A percentile compares a stretch with the other conserved stretches of the same genome.
phyloP scores from a whole-genome alignment of 2,797 vertebrate genomes.

The Astyanax mexicanus region DNA sequence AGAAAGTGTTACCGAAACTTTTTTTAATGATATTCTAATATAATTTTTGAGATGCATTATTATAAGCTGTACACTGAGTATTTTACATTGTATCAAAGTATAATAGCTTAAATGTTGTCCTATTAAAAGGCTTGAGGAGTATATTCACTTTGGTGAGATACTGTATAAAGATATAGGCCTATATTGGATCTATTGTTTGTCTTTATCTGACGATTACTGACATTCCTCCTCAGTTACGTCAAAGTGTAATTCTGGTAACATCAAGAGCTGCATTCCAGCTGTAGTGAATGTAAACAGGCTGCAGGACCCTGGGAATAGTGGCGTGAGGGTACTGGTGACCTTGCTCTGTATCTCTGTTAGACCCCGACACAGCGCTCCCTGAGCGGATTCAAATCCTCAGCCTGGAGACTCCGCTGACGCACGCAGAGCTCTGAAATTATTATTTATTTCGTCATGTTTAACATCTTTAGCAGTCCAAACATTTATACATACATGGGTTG shows the following conservation, averaged over 20 bases:
- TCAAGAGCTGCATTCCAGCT: not conserved
- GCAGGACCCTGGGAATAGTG: not conserved
- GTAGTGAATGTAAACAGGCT: not conserved
- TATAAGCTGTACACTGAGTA: too few species aligned
- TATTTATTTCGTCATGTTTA: not conserved
- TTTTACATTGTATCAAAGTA: too few species aligned
- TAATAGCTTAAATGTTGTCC: too few species aligned
- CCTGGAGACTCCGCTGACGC: not conserved
- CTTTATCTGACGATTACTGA: not conserved
- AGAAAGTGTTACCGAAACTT: too few species aligned
- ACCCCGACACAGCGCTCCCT: not conserved
- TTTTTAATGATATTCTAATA: too few species aligned
- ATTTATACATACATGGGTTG: too few species aligned
- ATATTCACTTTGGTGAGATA: too few species aligned
- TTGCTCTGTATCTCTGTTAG: not conserved
- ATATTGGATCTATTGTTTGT: not conserved
- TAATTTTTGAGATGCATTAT: too few species aligned
- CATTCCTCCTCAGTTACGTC: not conserved
- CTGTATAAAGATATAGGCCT: too few species aligned
- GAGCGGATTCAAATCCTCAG: not conserved
- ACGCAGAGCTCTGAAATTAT: not conserved
- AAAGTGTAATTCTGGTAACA: not conserved
- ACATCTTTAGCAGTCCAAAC: not conserved
- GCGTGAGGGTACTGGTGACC: slow-evolving; percentile 3
- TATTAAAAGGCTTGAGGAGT: too few species aligned